phyloP scores from a whole-genome alignment of 2,888 invertebrate species.

The Chrysopilus asiliformis region DNA sequence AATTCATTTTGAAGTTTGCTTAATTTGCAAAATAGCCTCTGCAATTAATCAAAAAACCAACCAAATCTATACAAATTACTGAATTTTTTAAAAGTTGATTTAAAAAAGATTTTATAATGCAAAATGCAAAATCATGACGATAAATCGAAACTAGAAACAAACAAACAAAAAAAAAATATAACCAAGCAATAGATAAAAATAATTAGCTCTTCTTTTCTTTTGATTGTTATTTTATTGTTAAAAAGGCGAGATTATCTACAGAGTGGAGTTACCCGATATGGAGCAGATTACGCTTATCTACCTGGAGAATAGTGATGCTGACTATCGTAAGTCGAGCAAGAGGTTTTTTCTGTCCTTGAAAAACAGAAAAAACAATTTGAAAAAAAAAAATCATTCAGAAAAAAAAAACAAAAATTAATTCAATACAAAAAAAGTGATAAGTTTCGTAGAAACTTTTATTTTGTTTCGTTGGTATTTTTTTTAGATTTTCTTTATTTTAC shows the following conservation, averaged over 20 bases:
- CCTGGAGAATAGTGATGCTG: conserved; percentile 64
- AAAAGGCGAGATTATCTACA: conserved; percentile 81
- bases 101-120: too few species aligned
- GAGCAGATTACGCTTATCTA: conserved; percentile 87
- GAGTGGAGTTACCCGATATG: conserved; percentile 87
- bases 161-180: conserved; percentile 12
- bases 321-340: conserved; percentile 39
- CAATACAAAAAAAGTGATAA: conserved; percentile 6
- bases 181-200: conserved; percentile 6
- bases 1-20: too few species aligned
- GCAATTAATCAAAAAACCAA: too few species aligned
- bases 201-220: conserved; percentile 14
- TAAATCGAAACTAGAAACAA: conserved; percentile 16
- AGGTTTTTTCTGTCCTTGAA: conserved; percentile 8
- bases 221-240: conserved; percentile 12
- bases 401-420: conserved; percentile 7
- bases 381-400: conserved; percentile 14
- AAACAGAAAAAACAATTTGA: conserved; percentile 9
- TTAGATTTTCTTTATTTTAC: too few species aligned
- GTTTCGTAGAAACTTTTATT: neutral
- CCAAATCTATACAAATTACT: too few species aligned
- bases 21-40: too few species aligned
- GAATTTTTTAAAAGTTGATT: too few species aligned
- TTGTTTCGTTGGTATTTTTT: neutral
- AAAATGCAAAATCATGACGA: too few species aligned